phyloP scores from a whole-genome alignment of 2,113 vertebrate species.

The Neolamprologus falcicula region DNA sequence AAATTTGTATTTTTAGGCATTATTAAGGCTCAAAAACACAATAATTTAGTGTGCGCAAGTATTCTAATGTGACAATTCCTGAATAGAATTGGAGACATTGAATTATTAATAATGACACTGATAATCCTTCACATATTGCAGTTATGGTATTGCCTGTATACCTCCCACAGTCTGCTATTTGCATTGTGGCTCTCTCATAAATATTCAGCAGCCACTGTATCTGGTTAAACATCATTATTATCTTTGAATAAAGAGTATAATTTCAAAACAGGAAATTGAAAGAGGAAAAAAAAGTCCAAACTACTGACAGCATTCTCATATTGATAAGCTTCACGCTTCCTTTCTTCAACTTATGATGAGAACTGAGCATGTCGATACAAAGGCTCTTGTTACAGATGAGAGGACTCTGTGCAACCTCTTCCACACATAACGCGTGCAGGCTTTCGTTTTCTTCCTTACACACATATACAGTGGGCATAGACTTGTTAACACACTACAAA shows the following conservation, averaged over 20 bases:
- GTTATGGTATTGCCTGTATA: not conserved
- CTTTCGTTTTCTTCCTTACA: not conserved
- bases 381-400: slow-evolving; percentile 11
- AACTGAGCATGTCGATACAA: not conserved
- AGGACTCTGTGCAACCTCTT: not conserved
- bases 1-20: not conserved
- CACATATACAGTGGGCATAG: not conserved
- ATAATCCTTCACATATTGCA: not conserved
- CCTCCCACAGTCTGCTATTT: not conserved
- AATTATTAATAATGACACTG: not conserved
- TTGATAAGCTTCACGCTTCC: not conserved
- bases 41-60: not conserved
- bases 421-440: not conserved
- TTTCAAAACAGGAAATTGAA: slow-evolving; percentile 25
- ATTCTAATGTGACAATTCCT: not conserved
- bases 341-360: not conserved
- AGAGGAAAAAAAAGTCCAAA: not conserved
- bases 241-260: not conserved
- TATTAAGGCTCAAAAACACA: not conserved
- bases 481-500: not conserved
- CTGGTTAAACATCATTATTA: not conserved
- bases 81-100: not conserved
- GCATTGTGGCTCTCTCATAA: not conserved
- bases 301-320: not conserved
- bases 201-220: slow-evolving; percentile 17